Evolutionary conservation across 2,797 vertebrate genomes (phyloP).

Genomic region (Tadarida brasiliensis): DNA sequence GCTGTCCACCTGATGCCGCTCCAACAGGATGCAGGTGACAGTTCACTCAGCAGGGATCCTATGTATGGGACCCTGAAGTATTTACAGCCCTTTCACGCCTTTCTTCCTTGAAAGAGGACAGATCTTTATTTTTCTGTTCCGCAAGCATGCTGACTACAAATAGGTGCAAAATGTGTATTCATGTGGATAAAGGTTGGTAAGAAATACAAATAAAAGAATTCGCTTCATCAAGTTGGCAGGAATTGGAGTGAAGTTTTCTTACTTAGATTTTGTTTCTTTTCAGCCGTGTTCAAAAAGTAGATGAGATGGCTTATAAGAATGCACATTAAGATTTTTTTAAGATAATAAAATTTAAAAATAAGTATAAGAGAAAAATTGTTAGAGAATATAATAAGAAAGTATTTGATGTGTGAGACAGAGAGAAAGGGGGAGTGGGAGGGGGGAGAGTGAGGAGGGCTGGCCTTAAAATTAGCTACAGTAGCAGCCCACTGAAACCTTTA

Average conservation of each 20-base stretch:
- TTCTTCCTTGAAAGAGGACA: conserved; percentile 1
- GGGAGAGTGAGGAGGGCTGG: background rate
- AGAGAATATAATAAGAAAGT: background rate
- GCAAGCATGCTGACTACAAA: background rate
- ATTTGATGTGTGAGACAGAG: background rate
- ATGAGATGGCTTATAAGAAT: conserved; percentile 19
- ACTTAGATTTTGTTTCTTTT: conserved; percentile 54
- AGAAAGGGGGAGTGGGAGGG: background rate
- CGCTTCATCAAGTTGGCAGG: background rate
- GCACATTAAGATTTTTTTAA: background rate
- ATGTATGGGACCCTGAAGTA: fast-evolving
- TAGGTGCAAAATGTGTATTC: conserved; percentile 7
- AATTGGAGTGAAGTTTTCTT: background rate
- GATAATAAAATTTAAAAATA: conserved; percentile 21
- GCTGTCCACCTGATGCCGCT: background rate
- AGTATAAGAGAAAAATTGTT: background rate
- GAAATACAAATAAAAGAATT: conserved; percentile 32
- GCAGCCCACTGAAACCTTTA: background rate
- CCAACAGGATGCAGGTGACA: background rate
- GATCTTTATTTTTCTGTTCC: background rate
- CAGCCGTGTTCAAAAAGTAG: conserved; percentile 16
- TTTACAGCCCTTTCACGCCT: background rate
- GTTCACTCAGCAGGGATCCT: background rate
- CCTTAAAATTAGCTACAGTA: background rate
- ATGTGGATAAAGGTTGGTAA: background rate